Base-by-base conservation (phyloP, 2,888 invertebrate species). In the Mesoligia furuncula region DNA sequence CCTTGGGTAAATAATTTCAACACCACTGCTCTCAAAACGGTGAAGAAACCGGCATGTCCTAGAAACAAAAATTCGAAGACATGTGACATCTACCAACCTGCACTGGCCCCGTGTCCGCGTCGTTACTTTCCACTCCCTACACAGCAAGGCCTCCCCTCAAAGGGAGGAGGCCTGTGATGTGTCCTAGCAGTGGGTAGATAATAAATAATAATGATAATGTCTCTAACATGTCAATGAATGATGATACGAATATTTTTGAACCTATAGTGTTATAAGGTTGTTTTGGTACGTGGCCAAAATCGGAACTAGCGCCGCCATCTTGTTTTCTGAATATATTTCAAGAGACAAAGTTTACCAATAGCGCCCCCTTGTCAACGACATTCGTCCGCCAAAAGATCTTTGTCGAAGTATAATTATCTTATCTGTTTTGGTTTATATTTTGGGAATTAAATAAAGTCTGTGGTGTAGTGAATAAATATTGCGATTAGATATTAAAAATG, bases 221-320 rank as follows among this genome's bases (percentile, higher is more conserved):
- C 85, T 84, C 72, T 82, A 86, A 87, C 83, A 84, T 88, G 82
- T 86, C 85, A 88, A 89, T 86, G 87, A 84, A 77, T 68, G 76
- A 84, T 81, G 80, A 82, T 84, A 87, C 45, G 79, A 76, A 77
- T 72, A 62, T 36, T n/a, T 17, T n/a, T 13, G 57, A 13, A 42
- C 42, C 9, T 13, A 57, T 57, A n/a, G 6, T 2, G 6, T 13
- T 27, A 59, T 6, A 24, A 36, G 31, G 6, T 31, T 31, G 5
- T 11, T 31, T 4, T 11, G 31, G 20, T 20, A 11, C 20, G 31
- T 13, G 31, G 31, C 7, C 31, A 62, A 62, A 36, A 36, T 62
- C 7, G 2, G 20, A 62, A 62, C 31, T 11, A 62, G 6, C 31
- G 13, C 13, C 31, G 31, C 62, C 62, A 62, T 36, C 6, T 62